A percentile compares a stretch with the other conserved stretches of the same genome.
phyloP scores from a whole-genome alignment of 2,113 vertebrate species.

The Nannobrachium achirus region DNA sequence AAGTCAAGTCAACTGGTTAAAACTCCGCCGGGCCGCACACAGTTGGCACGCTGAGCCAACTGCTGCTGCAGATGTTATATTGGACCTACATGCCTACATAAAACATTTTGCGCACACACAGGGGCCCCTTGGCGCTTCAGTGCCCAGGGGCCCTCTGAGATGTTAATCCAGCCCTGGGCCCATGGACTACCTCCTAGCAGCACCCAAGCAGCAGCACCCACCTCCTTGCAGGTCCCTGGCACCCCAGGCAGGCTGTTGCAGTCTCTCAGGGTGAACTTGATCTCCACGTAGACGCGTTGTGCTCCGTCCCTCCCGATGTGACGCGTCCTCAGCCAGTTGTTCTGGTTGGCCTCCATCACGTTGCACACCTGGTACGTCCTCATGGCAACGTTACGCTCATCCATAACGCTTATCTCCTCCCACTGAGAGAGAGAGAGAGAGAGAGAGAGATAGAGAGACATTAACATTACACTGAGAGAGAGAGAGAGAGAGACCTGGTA shows the following conservation, averaged over 20 bases:
- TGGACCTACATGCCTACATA: too few relatives aligned
- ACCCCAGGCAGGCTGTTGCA: conserved; percentile 86
- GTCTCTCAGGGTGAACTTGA: conserved; percentile 87
- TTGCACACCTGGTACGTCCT: conserved; percentile 86
- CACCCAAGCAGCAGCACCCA: too few relatives aligned
- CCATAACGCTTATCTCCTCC: conserved; percentile 89
- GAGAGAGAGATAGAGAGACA: neutral
- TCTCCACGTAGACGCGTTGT: conserved; percentile 85
- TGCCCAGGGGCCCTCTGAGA: too few relatives aligned
- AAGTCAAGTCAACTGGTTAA: too few relatives aligned
- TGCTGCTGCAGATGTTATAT: too few relatives aligned
- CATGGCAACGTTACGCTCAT: conserved; percentile 84
- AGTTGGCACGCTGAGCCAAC: too few relatives aligned
- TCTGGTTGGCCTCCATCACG: conserved; percentile 86
- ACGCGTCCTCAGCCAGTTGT: conserved; percentile 85
- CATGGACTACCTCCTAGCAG: too few relatives aligned
- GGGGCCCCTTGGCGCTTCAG: too few relatives aligned
- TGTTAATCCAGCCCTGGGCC: too few relatives aligned
- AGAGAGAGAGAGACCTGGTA: conserved; percentile 42
- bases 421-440: conserved; percentile 69
- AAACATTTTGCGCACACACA: too few relatives aligned
- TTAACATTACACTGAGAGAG: too few relatives aligned
- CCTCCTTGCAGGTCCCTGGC: conserved; percentile 86
- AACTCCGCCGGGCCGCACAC: too few relatives aligned
- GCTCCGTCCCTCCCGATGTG: conserved; percentile 83